Conservation (phyloP, 2,797 vertebrate species). For the Echeneis naucrates region DNA sequence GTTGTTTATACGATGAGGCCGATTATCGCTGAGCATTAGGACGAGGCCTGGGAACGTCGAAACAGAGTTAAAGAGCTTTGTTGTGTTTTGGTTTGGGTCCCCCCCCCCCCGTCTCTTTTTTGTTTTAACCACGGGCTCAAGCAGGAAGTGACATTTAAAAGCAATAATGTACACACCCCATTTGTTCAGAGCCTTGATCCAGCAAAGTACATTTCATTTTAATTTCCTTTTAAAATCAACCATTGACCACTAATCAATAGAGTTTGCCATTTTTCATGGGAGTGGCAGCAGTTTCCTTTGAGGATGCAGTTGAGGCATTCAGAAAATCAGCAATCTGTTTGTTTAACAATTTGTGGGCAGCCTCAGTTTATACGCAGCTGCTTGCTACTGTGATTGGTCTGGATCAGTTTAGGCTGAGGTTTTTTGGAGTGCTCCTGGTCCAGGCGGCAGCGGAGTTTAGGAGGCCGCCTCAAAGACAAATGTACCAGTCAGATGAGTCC, state of each 20-base stretch:
- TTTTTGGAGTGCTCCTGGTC: slow-evolving; percentile 31
- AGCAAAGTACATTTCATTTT: slow-evolving; percentile 35
- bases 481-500: slow-evolving; percentile 27
- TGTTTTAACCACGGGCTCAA: slow-evolving; percentile 5
- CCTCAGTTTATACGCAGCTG: slow-evolving; percentile 61
- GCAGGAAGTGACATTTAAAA: slow-evolving; percentile 21
- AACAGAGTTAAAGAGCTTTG: not conserved
- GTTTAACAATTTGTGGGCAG: slow-evolving; percentile 62
- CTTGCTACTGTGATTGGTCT: slow-evolving; percentile 55
- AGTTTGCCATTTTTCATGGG: slow-evolving; percentile 50
- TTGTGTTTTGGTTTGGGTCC: slow-evolving; percentile 12
- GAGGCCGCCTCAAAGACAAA: slow-evolving; percentile 54
- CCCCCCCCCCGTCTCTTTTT: too few relatives aligned
- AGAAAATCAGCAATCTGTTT: slow-evolving; percentile 60
- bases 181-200: slow-evolving; percentile 28
- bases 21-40: slow-evolving; percentile 1
- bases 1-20: slow-evolving; percentile 2
- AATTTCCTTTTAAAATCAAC: slow-evolving; percentile 48
- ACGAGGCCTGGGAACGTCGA: slow-evolving; percentile 5
- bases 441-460: slow-evolving; percentile 49
- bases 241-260: slow-evolving; percentile 57
- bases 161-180: slow-evolving; percentile 12
- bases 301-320: slow-evolving; percentile 43
- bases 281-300: slow-evolving; percentile 54
- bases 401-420: slow-evolving; percentile 55